phyloP scores from a whole-genome alignment of 2,797 vertebrate species.

The Hyperoplus immaculatus region DNA sequence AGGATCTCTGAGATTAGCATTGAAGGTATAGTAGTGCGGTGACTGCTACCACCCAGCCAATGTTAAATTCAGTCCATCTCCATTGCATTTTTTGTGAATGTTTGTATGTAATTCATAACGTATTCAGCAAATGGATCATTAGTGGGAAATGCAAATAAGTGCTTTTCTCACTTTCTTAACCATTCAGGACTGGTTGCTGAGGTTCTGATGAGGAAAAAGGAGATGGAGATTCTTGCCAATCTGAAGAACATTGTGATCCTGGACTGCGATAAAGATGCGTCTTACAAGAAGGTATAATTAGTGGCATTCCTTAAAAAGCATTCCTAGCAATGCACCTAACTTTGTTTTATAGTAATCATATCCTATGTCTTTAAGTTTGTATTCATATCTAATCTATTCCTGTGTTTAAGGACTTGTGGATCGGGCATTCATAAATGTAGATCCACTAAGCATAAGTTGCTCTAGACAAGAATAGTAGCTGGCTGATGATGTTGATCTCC shows the following conservation, averaged over 20 bases:
- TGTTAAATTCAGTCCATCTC: background rate
- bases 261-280: conserved; percentile 91
- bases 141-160: background rate
- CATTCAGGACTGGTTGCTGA: conserved; percentile 91
- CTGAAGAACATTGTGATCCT: conserved; percentile 94
- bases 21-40: conserved; percentile 85
- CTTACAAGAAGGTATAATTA: conserved; percentile 93
- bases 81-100: background rate
- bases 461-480: background rate
- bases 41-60: background rate
- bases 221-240: conserved; percentile 91
- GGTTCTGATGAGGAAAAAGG: conserved; percentile 90
- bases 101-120: background rate
- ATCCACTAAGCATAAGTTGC: background rate
- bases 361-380: background rate
- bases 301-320: background rate
- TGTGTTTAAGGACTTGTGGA: background rate
- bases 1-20: conserved; percentile 95
- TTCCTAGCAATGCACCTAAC: background rate
- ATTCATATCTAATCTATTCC: background rate
- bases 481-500: background rate
- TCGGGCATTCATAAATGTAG: background rate
- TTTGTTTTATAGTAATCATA: background rate
- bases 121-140: background rate
- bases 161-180: conserved; percentile 6